Percentiles rank a stretch among this genome's conserved stretches.
phyloP scores from a whole-genome alignment of 2,797 vertebrate species.

The Mormyrops boulengeri region DNA sequence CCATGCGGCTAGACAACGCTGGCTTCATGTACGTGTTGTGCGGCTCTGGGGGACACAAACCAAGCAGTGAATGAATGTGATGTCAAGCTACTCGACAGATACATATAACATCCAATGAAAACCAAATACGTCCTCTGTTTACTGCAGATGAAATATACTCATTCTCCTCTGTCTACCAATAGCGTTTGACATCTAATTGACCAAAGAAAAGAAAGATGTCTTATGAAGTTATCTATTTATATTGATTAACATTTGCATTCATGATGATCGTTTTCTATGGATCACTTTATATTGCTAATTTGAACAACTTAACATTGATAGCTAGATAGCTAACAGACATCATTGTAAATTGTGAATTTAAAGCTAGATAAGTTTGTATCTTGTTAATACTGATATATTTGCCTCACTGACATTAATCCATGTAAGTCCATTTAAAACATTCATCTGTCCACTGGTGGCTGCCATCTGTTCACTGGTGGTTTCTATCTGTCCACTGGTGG shows the following conservation, averaged over 20 bases:
- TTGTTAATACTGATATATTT: neutral
- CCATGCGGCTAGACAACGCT: slow-evolving; percentile 21
- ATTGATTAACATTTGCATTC: neutral
- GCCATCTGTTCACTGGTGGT: neutral
- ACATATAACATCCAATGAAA: neutral
- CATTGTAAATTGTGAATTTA: neutral
- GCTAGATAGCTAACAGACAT: neutral
- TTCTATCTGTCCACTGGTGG: neutral
- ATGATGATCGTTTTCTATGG: neutral
- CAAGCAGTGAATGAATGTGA: slow-evolving; percentile 16
- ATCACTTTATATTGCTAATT: neutral
- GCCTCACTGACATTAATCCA: neutral
- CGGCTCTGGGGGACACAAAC: slow-evolving; percentile 48
- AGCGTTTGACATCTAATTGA: neutral
- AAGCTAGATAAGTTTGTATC: neutral
- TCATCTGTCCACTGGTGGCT: neutral
- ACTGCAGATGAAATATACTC: neutral
- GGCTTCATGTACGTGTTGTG: slow-evolving; percentile 44
- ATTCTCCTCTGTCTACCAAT: neutral
- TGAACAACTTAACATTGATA: neutral
- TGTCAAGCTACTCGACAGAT: neutral
- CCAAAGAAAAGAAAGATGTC: neutral
- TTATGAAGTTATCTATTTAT: neutral
- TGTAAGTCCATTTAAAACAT: neutral
- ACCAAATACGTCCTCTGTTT: neutral